Evolutionary conservation across 2,888 invertebrate species (phyloP), one percentile per base, ranked within the genome.

Genomic region (Liodrosophila aerea): DNA sequence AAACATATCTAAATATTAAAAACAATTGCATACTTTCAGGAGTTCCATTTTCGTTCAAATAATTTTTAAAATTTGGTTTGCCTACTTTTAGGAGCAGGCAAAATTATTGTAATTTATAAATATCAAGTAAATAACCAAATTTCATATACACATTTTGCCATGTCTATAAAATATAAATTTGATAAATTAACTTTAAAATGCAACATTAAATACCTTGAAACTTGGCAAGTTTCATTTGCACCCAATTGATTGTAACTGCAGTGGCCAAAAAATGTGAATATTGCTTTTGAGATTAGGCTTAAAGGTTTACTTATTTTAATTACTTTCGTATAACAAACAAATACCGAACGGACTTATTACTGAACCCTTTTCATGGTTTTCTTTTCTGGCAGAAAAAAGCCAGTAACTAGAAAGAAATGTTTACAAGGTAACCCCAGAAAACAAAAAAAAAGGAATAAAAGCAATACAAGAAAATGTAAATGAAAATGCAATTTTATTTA

Each of bases 401-500:
- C 16, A 40, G 54, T 56, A 57, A 16, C 53, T 22, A 56, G 61
- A 61, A 13, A 43, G 33, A 60, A 66, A 61, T 71, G 67, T 64
- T 70, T 71, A 67, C 64, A 68, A 53, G 69, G 41, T 52, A 15
- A 51, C 45, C 62, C 66, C 64, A 50, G 64, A 56, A 49, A 52
- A 31, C 30, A 11, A 43, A 50, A 58, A 39, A 53, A 39, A 16
- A 15, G 39, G 3, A 22, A n/a, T n/a, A n/a, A n/a, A n/a, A n/a
- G n/a, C n/a, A 22, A 22, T 5, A 22, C 22, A 62, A 56, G 51
- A 58, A 66, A 67, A 64, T 46, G 54, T 40, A 75, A 76, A 71
- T 62, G 69, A 64, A 81, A 81, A 85, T 84, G 67, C 81, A 74
- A 74, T 84, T 86, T 85, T 86, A 86, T 85, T 85, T 86, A 83